Percentiles rank a stretch among this genome's conserved stretches.
These are phyloP conservation scores for Ectemnius cavifrons DNA, from an alignment of 2,888 invertebrate genomes.

Conservation along the genomic window DNA sequence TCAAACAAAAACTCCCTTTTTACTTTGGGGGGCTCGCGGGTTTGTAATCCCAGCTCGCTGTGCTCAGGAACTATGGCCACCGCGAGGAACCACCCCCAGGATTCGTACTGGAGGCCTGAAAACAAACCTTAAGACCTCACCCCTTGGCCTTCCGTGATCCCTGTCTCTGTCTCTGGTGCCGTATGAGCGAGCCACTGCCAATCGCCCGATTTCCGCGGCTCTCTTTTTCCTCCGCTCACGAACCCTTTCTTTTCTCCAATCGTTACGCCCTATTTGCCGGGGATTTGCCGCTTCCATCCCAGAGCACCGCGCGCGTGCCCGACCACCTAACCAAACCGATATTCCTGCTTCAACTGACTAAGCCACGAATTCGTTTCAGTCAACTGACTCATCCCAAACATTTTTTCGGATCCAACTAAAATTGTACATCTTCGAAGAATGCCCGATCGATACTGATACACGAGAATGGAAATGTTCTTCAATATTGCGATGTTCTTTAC, in stretches of 20 bases:
- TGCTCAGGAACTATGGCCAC: conserved; percentile 16
- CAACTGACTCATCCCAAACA: neutral
- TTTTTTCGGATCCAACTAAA: neutral
- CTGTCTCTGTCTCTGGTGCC: neutral
- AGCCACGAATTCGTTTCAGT: neutral
- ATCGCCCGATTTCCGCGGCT: conserved; percentile 40
- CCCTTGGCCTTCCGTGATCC: conserved; percentile 20
- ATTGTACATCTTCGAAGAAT: neutral
- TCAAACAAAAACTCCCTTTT: conserved; percentile 71
- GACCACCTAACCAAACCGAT: neutral
- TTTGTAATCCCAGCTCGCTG: conserved; percentile 55
- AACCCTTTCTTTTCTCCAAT: conserved; percentile 35
- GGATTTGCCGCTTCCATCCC: conserved; percentile 25
- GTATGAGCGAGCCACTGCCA: conserved; percentile 24
- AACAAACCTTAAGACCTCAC: conserved; percentile 50
- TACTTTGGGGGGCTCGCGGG: conserved; percentile 57
- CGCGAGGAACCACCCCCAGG: conserved; percentile 24
- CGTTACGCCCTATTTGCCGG: conserved; percentile 46
- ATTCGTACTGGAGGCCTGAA: conserved; percentile 43
- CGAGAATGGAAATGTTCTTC: neutral
- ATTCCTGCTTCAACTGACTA: neutral
- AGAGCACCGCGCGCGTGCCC: no score
- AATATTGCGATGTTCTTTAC: neutral
- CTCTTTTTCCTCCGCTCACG: conserved; percentile 13
- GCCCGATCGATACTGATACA: neutral